Evolutionary conservation across 2,113 vertebrate genomes (phyloP).

Genomic region (Apodemus sylvaticus): DNA sequence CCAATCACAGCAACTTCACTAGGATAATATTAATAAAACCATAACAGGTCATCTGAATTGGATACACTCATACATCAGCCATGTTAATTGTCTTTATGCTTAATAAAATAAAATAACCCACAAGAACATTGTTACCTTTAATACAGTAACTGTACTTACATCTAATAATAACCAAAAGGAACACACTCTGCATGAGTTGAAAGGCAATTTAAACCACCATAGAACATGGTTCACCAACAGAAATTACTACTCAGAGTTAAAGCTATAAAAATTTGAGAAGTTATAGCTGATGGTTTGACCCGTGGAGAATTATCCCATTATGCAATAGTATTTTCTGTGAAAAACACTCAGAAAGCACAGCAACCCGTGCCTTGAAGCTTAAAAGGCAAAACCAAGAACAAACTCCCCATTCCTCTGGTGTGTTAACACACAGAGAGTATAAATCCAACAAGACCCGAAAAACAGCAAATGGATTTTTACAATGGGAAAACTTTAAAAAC

Average conservation of each 20-base stretch:
- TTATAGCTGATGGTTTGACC: conserved; percentile 31
- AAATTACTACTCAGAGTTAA: conserved; percentile 1
- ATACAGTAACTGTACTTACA: neutral
- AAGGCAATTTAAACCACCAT: neutral
- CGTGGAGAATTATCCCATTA: neutral
- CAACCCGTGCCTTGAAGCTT: neutral
- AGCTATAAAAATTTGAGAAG: neutral
- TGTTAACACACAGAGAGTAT: neutral
- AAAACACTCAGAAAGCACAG: neutral
- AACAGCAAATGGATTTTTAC: neutral
- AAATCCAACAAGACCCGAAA: neutral
- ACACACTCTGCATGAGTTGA: neutral
- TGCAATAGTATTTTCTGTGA: neutral
- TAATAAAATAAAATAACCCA: neutral
- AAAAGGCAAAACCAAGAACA: conserved; percentile 8
- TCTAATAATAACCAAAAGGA: neutral
- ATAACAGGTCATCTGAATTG: neutral
- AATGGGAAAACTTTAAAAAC: neutral
- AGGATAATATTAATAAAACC: neutral
- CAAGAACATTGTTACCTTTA: neutral
- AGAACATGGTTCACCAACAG: neutral
- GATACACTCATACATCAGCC: neutral
- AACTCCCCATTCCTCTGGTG: neutral
- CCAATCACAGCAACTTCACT: neutral
- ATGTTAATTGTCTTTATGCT: neutral